A percentile compares a stretch with the other conserved stretches of the same genome.
Evolutionary conservation across 2,888 invertebrate species (phyloP).

Genomic region (Drosophila antonietae): DNA sequence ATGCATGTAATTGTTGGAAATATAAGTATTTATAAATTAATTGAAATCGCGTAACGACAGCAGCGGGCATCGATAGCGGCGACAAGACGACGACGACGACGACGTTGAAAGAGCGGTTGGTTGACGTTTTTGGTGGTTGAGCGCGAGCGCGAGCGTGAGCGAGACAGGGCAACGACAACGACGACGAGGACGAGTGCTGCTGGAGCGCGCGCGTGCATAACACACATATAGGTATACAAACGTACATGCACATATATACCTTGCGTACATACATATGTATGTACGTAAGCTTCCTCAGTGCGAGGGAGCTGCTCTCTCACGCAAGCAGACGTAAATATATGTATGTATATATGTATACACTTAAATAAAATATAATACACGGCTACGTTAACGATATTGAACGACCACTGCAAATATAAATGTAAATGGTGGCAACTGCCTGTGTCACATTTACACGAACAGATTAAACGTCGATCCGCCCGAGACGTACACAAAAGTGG

Average conservation of each 20-base stretch:
- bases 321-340: conserved; percentile 46
- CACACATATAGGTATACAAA: conserved; percentile 55
- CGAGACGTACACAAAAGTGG: conserved; percentile 50
- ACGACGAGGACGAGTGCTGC: conserved; percentile 58
- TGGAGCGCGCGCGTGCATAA: conserved; percentile 76
- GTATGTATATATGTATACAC: conserved; percentile 25
- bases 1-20: conserved; percentile 39
- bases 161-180: conserved; percentile 45
- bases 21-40: conserved; percentile 65
- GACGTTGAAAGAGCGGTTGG: conserved; percentile 43
- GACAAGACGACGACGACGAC: conserved; percentile 34
- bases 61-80: conserved; percentile 43
- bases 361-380: conserved; percentile 56
- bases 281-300: conserved; percentile 37
- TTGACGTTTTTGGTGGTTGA: conserved; percentile 67
- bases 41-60: conserved; percentile 65
- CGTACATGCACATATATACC: conserved; percentile 35
- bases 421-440: conserved; percentile 51
- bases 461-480: conserved; percentile 49
- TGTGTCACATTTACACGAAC: conserved; percentile 41
- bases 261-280: conserved; percentile 32
- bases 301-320: conserved; percentile 40
- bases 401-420: conserved; percentile 51
- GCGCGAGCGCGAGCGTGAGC: conserved; percentile 45
- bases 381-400: conserved; percentile 61